Percentiles rank a stretch among this genome's conserved stretches.
Evolutionary conservation across 2,113 vertebrate genomes (phyloP).

Genomic region (Junco hyemalis): DNA sequence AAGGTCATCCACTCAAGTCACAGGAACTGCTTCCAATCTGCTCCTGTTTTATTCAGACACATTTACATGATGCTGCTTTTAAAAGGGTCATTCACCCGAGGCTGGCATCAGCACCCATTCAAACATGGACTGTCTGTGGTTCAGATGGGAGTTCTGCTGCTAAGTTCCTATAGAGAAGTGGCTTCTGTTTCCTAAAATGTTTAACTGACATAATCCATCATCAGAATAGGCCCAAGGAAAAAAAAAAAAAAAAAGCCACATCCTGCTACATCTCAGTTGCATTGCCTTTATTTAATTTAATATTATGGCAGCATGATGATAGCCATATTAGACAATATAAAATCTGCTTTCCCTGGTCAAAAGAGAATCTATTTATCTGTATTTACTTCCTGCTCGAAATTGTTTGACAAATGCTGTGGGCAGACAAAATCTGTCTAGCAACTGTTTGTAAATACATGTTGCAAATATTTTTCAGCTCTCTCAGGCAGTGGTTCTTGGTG

Average conservation of each 20-base stretch:
- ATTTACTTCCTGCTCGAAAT: not conserved
- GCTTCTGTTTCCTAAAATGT: constrained; percentile 48
- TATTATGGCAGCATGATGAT: not conserved
- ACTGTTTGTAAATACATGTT: constrained; percentile 2
- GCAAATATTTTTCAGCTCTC: not conserved
- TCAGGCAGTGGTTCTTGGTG: not conserved
- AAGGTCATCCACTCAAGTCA: not conserved
- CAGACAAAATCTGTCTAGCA: not conserved
- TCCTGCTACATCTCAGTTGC: not conserved
- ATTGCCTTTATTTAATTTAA: not conserved
- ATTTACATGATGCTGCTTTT: not conserved
- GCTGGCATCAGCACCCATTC: not conserved
- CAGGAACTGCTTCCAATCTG: not conserved
- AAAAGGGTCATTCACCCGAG: not conserved
- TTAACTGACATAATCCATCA: constrained; percentile 22
- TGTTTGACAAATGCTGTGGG: not conserved
- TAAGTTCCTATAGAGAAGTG: constrained; percentile 44
- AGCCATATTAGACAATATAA: not conserved
- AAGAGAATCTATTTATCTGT: not conserved
- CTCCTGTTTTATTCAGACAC: not conserved
- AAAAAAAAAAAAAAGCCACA: not conserved
- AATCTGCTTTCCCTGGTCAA: not conserved
- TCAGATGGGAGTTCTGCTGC: not conserved
- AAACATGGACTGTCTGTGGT: not conserved
- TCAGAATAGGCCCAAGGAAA: not conserved